These are phyloP conservation scores for Mesorhabditis sp. DNA, from an alignment of 2,888 invertebrate species.

Conservation along the genomic window DNA sequence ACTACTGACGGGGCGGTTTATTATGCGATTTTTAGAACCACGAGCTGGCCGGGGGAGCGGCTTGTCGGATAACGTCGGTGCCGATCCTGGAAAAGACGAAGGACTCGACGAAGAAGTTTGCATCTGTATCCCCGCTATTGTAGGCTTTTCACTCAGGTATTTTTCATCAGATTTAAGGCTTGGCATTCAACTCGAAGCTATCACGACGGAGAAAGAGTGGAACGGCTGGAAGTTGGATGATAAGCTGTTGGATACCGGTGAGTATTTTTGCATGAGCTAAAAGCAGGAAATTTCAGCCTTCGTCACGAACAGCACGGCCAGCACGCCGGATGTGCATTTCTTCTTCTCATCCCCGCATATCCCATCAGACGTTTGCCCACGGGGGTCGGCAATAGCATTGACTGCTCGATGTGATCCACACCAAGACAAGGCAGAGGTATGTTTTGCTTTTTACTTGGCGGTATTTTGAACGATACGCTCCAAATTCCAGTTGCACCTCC, in stretches of 20 bases:
- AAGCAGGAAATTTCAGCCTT: slow-evolving; percentile 17
- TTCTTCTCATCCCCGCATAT: slow-evolving; percentile 39
- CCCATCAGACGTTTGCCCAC: slow-evolving; percentile 60
- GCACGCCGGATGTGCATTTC: slow-evolving; percentile 51
- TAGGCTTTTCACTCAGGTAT: slow-evolving; percentile 13
- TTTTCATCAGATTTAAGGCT: slow-evolving; percentile 27
- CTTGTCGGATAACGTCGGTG: slow-evolving; percentile 49
- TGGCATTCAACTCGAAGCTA: slow-evolving; percentile 32
- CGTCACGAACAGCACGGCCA: slow-evolving; percentile 23
- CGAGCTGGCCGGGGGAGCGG: slow-evolving; percentile 30
- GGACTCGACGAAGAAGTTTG: slow-evolving; percentile 16
- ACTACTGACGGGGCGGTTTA: neutral
- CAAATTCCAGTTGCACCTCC: slow-evolving; percentile 37
- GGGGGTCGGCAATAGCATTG: slow-evolving; percentile 64
- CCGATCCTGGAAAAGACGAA: slow-evolving; percentile 28
- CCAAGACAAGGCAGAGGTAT: slow-evolving; percentile 23
- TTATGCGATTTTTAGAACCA: slow-evolving; percentile 10
- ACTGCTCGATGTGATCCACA: slow-evolving; percentile 64
- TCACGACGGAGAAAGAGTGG: slow-evolving; percentile 32
- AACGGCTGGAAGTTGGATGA: slow-evolving; percentile 38
- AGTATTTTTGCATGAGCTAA: slow-evolving; percentile 6
- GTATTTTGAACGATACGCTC: too few relatives aligned
- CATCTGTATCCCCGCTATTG: slow-evolving; percentile 41
- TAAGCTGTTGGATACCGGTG: slow-evolving; percentile 53
- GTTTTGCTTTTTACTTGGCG: neutral